Conservation (phyloP, 2,797 vertebrate species). For the Mionectes olivaceus region DNA sequence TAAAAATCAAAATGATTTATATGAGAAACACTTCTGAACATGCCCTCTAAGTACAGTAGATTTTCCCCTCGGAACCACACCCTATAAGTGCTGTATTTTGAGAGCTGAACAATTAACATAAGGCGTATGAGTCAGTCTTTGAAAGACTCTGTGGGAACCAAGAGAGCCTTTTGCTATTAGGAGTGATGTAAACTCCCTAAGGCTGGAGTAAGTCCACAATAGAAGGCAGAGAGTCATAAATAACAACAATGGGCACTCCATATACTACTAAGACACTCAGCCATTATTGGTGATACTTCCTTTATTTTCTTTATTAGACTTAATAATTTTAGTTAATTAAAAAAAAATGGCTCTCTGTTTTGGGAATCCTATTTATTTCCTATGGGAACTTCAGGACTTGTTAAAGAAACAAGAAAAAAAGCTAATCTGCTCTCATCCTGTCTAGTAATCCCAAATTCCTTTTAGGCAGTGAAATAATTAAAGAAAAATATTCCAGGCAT, state of each 20-base stretch:
- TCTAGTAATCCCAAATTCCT: constrained; percentile 72
- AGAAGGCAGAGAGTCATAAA: constrained; percentile 83
- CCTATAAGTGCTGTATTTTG: constrained; percentile 87
- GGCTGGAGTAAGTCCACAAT: constrained; percentile 84
- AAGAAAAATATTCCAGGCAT: constrained; percentile 71
- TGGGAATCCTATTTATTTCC: constrained; percentile 72
- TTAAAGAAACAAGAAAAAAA: constrained; percentile 67
- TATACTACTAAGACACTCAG: constrained; percentile 57
- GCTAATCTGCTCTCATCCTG: constrained; percentile 71
- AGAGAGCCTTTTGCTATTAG: constrained; percentile 83
- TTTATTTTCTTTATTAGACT: constrained; percentile 67
- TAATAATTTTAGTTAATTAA: constrained; percentile 72
- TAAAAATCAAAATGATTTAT: constrained; percentile 77
- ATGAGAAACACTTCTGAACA: constrained; percentile 85
- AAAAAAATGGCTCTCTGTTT: constrained; percentile 45
- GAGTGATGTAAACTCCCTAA: constrained; percentile 88
- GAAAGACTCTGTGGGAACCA: constrained; percentile 89
- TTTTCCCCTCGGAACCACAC: constrained; percentile 82
- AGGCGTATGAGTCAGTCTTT: constrained; percentile 86
- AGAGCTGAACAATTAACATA: constrained; percentile 88
- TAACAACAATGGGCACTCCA: constrained; percentile 76
- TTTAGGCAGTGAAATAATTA: constrained; percentile 72
- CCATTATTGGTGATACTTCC: constrained; percentile 55
- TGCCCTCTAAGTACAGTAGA: constrained; percentile 85
- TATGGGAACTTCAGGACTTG: constrained; percentile 77